Evolutionary conservation across 1,140 invertebrate species (phyloP).

Genomic region (Brachionus rotundiformis): DNA sequence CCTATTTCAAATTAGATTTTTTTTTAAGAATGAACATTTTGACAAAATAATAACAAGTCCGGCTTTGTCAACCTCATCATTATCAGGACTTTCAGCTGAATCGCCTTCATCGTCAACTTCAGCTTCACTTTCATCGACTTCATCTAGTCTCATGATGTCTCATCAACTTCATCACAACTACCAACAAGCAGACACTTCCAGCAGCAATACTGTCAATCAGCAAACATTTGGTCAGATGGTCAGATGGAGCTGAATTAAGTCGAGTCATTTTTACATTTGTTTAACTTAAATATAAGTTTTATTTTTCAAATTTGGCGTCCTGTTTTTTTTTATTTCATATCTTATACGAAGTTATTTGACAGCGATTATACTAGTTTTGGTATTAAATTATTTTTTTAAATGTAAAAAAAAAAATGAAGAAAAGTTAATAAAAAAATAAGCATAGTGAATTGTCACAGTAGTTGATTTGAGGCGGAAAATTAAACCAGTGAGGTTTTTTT

Average conservation of each 20-base stretch:
- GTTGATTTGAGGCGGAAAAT: not conserved
- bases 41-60: slow-evolving; percentile 29
- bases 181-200: slow-evolving; percentile 7
- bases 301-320: slow-evolving; percentile 17
- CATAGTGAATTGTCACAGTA: not conserved
- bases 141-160: not conserved
- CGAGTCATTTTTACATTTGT: not conserved
- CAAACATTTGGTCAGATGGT: not conserved
- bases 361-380: not conserved
- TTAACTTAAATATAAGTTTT: not conserved
- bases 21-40: slow-evolving; percentile 1
- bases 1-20: not conserved
- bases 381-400: not conserved
- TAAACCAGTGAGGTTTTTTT: slow-evolving; percentile 7
- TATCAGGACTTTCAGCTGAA: slow-evolving; percentile 16
- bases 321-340: slow-evolving; percentile 14
- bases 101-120: not conserved
- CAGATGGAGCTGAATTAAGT: slow-evolving; percentile 5
- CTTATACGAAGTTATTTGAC: not conserved
- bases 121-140: not conserved
- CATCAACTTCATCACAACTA: slow-evolving; percentile 13
- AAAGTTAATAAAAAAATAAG: not conserved
- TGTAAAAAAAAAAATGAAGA: not conserved
- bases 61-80: slow-evolving; percentile 25
- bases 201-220: not conserved